These are phyloP conservation scores for Antheraea yamamai DNA, from an alignment of 2,888 invertebrate species.

Conservation along the genomic window DNA sequence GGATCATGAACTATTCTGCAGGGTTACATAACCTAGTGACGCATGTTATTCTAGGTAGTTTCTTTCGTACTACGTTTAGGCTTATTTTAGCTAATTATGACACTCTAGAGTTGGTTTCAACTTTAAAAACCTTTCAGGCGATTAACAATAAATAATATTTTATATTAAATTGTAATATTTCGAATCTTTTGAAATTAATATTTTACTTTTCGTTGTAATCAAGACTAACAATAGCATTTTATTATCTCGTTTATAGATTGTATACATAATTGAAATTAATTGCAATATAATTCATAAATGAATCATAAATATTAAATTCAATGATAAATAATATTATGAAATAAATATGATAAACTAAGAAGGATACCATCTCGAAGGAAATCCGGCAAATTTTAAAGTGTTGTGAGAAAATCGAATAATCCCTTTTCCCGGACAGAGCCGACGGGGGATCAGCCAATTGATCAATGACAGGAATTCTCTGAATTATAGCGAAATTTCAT, in stretches of 20 bases:
- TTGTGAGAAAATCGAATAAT: conserved; percentile 60
- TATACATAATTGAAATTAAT: background rate
- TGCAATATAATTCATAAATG: background rate
- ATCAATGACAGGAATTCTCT: conserved; percentile 53
- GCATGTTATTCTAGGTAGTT: no score
- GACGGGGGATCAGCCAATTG: conserved; percentile 55
- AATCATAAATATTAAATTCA: background rate
- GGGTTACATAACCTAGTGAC: no score
- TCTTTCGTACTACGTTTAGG: no score
- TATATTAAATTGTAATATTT: no score
- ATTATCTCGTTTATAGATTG: background rate
- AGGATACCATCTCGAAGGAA: conserved; percentile 27
- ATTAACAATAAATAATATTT: no score
- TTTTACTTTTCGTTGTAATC: no score
- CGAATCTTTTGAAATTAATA: no score
- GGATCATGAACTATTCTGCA: no score
- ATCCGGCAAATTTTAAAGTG: conserved; percentile 46
- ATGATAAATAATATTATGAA: background rate
- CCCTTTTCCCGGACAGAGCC: conserved; percentile 36
- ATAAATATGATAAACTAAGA: conserved; percentile 18
- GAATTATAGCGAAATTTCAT: conserved; percentile 53
- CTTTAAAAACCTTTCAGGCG: no score
- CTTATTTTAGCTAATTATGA: no score
- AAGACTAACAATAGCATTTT: no score
- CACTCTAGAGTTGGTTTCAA: no score